Conservation (phyloP, 2,113 vertebrate genomes). For the Jacana jacana region DNA sequence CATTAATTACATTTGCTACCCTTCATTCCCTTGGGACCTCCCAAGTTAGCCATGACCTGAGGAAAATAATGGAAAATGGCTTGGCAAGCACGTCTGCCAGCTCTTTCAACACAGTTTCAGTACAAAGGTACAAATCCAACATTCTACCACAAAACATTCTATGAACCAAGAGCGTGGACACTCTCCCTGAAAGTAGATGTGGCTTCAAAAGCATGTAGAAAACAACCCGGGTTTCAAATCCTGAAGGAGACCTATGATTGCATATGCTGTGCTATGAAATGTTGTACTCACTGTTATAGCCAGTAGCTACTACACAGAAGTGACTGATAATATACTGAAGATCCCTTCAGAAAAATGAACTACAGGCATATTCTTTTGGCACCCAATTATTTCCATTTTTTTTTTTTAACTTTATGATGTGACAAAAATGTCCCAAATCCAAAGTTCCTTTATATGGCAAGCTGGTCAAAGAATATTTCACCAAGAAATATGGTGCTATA, state of each 20-base stretch:
- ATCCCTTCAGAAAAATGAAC: background rate
- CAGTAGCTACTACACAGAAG: background rate
- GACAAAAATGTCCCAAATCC: background rate
- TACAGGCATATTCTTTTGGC: background rate
- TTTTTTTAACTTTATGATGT: background rate
- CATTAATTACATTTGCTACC: no score
- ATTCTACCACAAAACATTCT: background rate
- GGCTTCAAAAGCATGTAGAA: background rate
- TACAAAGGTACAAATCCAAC: background rate
- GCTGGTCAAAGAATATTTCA: background rate
- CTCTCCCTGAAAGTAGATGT: background rate
- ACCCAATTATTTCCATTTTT: background rate
- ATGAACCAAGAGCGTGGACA: background rate
- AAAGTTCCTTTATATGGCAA: background rate
- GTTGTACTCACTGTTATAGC: background rate
- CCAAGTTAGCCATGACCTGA: no score
- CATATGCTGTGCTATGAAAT: background rate
- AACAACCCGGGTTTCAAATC: background rate
- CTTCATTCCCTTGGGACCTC: no score
- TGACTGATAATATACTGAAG: background rate
- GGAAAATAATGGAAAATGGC: no score
- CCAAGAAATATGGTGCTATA: background rate
- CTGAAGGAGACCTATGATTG: background rate
- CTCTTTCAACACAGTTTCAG: background rate
- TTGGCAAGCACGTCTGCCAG: no score